phyloP scores from a whole-genome alignment of 2,888 invertebrate genomes.

The Blastobasis lacticolella region DNA sequence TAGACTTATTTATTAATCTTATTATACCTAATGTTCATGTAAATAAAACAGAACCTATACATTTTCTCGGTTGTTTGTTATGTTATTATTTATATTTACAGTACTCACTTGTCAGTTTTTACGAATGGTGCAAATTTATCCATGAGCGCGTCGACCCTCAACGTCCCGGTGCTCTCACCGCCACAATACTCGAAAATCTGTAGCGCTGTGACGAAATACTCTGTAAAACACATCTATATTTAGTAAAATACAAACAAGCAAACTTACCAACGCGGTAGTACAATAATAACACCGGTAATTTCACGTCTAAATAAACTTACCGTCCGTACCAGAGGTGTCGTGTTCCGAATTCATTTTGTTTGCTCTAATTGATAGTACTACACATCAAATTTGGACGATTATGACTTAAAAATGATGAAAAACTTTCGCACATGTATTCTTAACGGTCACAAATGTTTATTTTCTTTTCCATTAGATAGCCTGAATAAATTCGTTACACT shows the following conservation, averaged over 20 bases:
- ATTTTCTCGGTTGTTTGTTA: too few relatives aligned
- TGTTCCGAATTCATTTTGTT: conserved; percentile 49
- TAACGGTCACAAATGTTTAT: conserved; percentile 42
- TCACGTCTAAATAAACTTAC: conserved; percentile 28
- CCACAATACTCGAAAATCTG: conserved; percentile 65
- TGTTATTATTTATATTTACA: not conserved
- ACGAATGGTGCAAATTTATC: conserved; percentile 60
- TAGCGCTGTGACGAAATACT: conserved; percentile 55
- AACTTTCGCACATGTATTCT: conserved; percentile 21
- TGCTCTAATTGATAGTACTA: conserved; percentile 10
- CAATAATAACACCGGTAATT: conserved; percentile 3
- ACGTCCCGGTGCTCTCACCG: conserved; percentile 40
- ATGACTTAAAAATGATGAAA: conserved; percentile 15
- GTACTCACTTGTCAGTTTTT: conserved; percentile 60
- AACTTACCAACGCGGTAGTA: conserved; percentile 46
- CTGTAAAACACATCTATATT: conserved; percentile 46
- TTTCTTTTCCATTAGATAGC: conserved; percentile 31
- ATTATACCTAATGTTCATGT: too few relatives aligned
- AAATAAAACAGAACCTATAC: too few relatives aligned
- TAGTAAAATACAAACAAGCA: conserved; percentile 33
- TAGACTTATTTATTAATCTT: too few relatives aligned
- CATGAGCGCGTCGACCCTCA: conserved; percentile 57
- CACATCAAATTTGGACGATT: conserved; percentile 11
- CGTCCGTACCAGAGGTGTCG: conserved; percentile 43
- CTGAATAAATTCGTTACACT: conserved; percentile 33